These are phyloP conservation scores for Polypedilum vanderplanki DNA, from an alignment of 1,140 invertebrate species.

Conservation along the genomic window DNA sequence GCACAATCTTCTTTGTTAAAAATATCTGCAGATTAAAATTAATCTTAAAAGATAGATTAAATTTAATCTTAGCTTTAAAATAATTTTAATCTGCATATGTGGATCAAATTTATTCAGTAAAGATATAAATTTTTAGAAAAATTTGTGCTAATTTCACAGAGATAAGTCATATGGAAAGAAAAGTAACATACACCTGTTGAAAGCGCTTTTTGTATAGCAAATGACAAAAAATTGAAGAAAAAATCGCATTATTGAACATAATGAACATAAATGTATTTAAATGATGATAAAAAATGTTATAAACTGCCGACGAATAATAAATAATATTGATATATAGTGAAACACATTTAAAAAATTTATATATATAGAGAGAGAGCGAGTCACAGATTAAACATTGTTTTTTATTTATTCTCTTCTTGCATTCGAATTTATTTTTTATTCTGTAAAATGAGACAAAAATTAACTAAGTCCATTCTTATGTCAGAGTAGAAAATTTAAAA, in stretches of 20 bases:
- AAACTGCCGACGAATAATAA: conserved; percentile 10
- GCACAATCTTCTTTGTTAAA: too few species aligned
- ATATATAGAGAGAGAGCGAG: not conserved
- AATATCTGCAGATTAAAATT: too few species aligned
- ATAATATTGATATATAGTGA: not conserved
- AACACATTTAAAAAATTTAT: not conserved
- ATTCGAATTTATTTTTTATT: too few species aligned
- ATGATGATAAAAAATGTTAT: not conserved
- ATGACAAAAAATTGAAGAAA: not conserved
- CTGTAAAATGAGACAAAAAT: not conserved
- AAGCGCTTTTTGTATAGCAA: not conserved
- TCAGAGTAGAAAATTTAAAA: not conserved
- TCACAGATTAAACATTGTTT: too few species aligned
- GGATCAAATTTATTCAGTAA: too few species aligned
- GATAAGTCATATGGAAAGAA: not conserved
- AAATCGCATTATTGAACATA: not conserved
- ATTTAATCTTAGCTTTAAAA: too few species aligned
- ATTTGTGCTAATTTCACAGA: not conserved
- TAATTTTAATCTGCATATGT: too few species aligned
- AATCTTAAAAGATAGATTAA: too few species aligned
- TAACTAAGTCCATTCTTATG: not conserved
- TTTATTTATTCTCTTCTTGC: too few species aligned
- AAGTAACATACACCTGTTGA: not conserved
- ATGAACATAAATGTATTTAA: not conserved
- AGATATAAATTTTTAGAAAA: too few species aligned